phyloP scores from a whole-genome alignment of 2,888 invertebrate species.

The Leptogaster cylindrica region DNA sequence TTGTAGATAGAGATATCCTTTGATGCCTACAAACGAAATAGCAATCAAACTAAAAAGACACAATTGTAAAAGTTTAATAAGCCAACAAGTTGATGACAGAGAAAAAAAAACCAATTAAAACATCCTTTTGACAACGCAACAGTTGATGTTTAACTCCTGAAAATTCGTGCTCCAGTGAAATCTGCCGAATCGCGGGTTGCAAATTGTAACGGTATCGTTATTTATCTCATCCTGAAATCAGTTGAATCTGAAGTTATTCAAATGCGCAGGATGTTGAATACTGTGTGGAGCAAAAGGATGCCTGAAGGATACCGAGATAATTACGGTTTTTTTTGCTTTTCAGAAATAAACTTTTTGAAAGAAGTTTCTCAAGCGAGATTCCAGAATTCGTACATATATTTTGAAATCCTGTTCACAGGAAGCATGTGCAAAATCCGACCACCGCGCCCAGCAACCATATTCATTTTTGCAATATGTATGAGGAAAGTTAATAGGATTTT shows the following conservation, averaged over 20 bases:
- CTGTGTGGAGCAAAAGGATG: not conserved
- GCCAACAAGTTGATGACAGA: conserved; percentile 34
- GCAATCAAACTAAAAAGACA: conserved; percentile 41
- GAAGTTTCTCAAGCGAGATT: too few relatives aligned
- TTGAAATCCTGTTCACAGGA: too few relatives aligned
- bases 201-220: conserved; percentile 13
- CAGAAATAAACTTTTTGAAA: too few relatives aligned
- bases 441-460: not conserved
- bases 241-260: conserved; percentile 3
- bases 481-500: conserved; percentile 18
- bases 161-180: not conserved
- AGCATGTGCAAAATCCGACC: conserved; percentile 4
- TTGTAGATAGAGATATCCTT: too few relatives aligned
- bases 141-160: conserved; percentile 31
- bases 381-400: too few relatives aligned
- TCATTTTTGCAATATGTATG: conserved; percentile 20
- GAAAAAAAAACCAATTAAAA: conserved; percentile 42
- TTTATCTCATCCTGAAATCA: conserved; percentile 22
- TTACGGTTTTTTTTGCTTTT: too few relatives aligned
- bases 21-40: not conserved
- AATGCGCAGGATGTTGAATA: not conserved
- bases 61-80: conserved; percentile 42
- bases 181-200: not conserved
- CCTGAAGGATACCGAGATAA: not conserved
- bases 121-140: conserved; percentile 38